Evolutionary conservation across 2,113 vertebrate genomes (phyloP).

Genomic region (Petrocephalus zakoni): DNA sequence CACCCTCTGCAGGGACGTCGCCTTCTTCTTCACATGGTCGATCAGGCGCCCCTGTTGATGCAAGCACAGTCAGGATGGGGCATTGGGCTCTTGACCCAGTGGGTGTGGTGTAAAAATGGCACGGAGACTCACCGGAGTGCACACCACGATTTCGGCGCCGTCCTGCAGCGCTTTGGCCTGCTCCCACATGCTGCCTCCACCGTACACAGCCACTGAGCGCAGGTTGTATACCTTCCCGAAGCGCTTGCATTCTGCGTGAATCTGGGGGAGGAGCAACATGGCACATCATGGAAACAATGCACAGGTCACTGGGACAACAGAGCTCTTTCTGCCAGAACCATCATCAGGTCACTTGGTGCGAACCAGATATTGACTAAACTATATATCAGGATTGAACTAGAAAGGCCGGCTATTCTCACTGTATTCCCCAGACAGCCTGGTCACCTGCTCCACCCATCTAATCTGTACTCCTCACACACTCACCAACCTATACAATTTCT

Average conservation of each 20-base stretch:
- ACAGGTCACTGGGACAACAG: neutral
- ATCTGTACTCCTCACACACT: too few species aligned
- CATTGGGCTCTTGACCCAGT: neutral
- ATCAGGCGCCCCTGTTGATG: conserved; percentile 83
- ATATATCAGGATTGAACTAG: neutral
- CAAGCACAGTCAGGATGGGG: neutral
- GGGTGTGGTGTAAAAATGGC: too few species aligned
- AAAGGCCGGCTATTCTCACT: neutral
- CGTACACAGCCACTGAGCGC: conserved; percentile 93
- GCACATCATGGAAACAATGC: neutral
- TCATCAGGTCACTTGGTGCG: neutral
- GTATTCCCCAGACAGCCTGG: too few species aligned
- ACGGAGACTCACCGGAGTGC: conserved; percentile 87
- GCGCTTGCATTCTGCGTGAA: conserved; percentile 93
- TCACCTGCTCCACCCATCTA: too few species aligned
- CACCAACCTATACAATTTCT: too few species aligned
- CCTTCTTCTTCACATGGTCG: conserved; percentile 98
- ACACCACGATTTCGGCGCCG: conserved; percentile 97
- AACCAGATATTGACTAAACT: neutral
- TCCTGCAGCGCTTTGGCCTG: conserved; percentile 97
- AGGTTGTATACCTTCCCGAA: conserved; percentile 96
- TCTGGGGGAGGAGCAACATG: conserved; percentile 53
- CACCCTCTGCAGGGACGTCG: conserved; percentile 92
- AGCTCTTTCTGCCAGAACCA: neutral
- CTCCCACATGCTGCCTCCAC: conserved; percentile 99